These are phyloP conservation scores for Champsocephalus gunnari DNA, from an alignment of 2,797 vertebrate species.

Conservation along the genomic window DNA sequence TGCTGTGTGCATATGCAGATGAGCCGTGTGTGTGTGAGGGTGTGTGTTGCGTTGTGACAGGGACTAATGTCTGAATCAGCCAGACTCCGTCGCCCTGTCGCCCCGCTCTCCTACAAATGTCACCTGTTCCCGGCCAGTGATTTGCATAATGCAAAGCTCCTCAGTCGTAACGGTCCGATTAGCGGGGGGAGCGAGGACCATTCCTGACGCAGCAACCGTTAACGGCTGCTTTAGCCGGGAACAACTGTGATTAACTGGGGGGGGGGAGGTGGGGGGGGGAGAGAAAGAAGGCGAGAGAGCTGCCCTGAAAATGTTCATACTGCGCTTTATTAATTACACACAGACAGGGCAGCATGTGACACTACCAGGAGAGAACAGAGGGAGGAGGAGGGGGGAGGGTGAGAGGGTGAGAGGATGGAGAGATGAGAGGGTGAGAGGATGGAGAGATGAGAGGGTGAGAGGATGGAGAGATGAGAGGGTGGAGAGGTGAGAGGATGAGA, in stretches of 20 bases:
- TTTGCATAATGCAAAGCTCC: conserved; percentile 99
- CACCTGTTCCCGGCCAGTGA: conserved; percentile 99
- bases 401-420: neutral
- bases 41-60: conserved; percentile 92
- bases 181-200: conserved; percentile 90
- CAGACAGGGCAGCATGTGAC: conserved; percentile 56
- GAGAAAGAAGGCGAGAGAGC: conserved; percentile 42
- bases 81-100: conserved; percentile 92
- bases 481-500: too few relatives aligned
- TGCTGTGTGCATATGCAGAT: conserved; percentile 81
- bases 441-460: too few relatives aligned
- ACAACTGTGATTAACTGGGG: conserved; percentile 90
- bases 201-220: conserved; percentile 96
- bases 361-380: conserved; percentile 28
- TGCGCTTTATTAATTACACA: conserved; percentile 65
- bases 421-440: too few relatives aligned
- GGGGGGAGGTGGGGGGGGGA: conserved; percentile 12
- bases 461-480: too few relatives aligned
- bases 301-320: conserved; percentile 57
- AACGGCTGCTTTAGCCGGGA: conserved; percentile 82
- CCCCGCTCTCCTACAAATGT: conserved; percentile 97
- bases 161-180: conserved; percentile 99
- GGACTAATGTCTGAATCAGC: conserved; percentile 99
- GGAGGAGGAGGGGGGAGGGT: neutral
- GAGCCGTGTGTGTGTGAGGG: conserved; percentile 76